Evolutionary conservation across 1,140 invertebrate genomes (phyloP), one percentile per base, ranked within the genome.

Genomic region (Eubasilissa regina): DNA sequence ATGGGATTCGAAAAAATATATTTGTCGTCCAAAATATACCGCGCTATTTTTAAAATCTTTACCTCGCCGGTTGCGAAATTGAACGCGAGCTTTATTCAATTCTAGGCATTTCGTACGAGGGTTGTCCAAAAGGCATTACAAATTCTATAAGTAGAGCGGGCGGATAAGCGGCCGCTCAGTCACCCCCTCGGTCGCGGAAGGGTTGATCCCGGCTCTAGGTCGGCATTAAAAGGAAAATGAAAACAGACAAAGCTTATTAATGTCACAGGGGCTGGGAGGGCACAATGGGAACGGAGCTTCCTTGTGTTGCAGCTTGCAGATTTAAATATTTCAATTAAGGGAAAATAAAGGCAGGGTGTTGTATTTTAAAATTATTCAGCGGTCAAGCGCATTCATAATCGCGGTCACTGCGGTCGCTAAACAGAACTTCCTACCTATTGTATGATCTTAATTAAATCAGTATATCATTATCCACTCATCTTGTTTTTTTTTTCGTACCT

Each of bases 241-340:
- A 81, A 81, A 81, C 75, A 81, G 80, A 81, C 80, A 81, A 76
- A 81, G 80, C 80, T 81, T 79, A 81, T 81, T 81, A 81, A 70
- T 78, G 80, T 78, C 76, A 47, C 76, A 45, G 64, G 51, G 70
- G 8, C 9, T 21, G 53, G 45, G 17, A 11, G 15, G 17, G 44
- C 12, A 44, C 60, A 19, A 68, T 45, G 45, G 64, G 19, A 68
- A 15, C 15, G 12, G n/a, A 45, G 44, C 64, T 43, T 68, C 15
- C 64, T 68, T 68, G 35, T 66, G 62, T 47, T 66, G 64, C 64
- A 68, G 64, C 64, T 19, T 68, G 64, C 64, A 68, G 64, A 68
- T 68, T 68, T 68, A 47, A 68, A 68, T 68, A 68, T 68, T 68
- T 68, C 19, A 68, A 68, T 47, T 68, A 17, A 64, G 60, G 60